These are phyloP conservation scores for Sinodicranocentrus sp. DNA, from an alignment of 2,888 invertebrate genomes.

Conservation along the genomic window DNA sequence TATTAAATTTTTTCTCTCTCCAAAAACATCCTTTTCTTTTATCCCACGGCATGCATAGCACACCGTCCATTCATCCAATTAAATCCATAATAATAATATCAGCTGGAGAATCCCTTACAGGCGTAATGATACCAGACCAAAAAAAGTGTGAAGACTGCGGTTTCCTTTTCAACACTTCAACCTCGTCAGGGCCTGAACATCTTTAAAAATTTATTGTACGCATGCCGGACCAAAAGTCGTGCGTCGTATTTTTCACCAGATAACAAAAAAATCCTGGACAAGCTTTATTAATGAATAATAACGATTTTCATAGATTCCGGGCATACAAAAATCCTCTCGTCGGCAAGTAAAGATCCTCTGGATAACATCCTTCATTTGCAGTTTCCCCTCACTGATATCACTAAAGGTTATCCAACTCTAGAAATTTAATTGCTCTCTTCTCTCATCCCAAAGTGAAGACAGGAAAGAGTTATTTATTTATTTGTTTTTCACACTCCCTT, in stretches of 20 bases:
- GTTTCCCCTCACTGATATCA: too few species aligned
- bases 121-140: not conserved
- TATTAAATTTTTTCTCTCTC: constrained; percentile 18
- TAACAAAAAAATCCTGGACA: constrained; percentile 7
- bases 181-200: constrained; percentile 31
- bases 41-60: constrained; percentile 27
- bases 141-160: constrained; percentile 43
- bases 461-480: too few species aligned
- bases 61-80: constrained; percentile 16
- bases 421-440: too few species aligned
- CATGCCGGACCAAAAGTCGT: constrained; percentile 49
- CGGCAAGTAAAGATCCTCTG: too few species aligned
- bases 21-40: too few species aligned
- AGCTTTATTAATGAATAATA: constrained; percentile 72
- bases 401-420: too few species aligned
- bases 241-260: constrained; percentile 36
- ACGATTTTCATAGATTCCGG: constrained; percentile 75
- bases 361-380: too few species aligned
- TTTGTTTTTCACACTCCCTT: too few species aligned
- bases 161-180: constrained; percentile 20
- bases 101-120: not conserved
- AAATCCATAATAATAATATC: constrained; percentile 4
- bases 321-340: too few species aligned
- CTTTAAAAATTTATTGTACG: too few species aligned
- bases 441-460: too few species aligned